phyloP scores from a whole-genome alignment of 1,140 invertebrate species.

The Tetranychus cinnabarinus region DNA sequence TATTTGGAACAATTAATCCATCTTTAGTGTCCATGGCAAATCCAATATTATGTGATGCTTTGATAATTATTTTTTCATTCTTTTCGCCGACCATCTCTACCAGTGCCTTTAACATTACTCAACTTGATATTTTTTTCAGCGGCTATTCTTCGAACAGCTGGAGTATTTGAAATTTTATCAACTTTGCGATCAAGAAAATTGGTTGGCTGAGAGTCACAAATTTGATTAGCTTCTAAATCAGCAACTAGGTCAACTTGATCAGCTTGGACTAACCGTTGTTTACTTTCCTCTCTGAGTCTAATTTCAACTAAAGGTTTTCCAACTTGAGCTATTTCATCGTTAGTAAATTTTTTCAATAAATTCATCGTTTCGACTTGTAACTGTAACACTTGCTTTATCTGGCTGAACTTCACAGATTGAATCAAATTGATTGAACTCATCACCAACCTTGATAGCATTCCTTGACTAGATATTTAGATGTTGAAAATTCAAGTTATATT shows the following conservation, averaged over 20 bases:
- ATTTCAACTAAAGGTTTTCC: constrained; percentile 81
- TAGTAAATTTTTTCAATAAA: constrained; percentile 56
- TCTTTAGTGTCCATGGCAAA: constrained; percentile 84
- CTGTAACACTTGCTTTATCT: constrained; percentile 95
- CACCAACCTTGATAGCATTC: constrained; percentile 91
- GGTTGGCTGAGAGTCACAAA: neutral
- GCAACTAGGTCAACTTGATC: constrained; percentile 18
- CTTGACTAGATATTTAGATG: no score
- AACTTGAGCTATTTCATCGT: constrained; percentile 69
- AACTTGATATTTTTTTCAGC: constrained; percentile 65
- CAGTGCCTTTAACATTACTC: constrained; percentile 47
- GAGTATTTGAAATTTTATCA: constrained; percentile 59
- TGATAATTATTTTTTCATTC: constrained; percentile 51
- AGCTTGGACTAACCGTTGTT: neutral
- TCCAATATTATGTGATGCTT: constrained; percentile 78
- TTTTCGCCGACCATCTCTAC: constrained; percentile 53
- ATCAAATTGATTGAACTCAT: constrained; percentile 84
- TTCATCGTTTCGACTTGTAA: constrained; percentile 89
- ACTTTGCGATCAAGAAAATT: constrained; percentile 24
- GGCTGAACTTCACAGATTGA: constrained; percentile 96
- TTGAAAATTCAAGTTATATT: no score
- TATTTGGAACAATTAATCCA: constrained; percentile 91
- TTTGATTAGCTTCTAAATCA: constrained; percentile 19
- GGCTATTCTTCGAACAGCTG: constrained; percentile 75
- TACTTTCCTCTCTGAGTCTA: constrained; percentile 22